Evolutionary conservation across 35 echinoderm and acorn worm genomes (phyloP), one percentile per base, ranked within the genome.

Genomic region (Lytechinus pictus): DNA sequence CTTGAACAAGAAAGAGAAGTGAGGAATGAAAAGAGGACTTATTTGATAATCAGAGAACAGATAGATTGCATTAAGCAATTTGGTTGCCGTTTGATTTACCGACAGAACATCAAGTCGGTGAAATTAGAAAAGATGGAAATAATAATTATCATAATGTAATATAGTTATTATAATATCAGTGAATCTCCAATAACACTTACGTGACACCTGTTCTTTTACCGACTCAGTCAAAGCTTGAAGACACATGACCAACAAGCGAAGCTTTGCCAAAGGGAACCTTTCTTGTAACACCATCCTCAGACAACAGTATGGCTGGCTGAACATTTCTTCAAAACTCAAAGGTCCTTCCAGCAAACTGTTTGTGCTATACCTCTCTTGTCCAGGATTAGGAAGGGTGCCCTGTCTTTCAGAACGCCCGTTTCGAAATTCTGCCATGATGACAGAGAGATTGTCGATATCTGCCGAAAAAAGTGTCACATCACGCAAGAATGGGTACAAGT

Each of bases 161-260:
- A 44, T 51, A 24, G 27, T 10, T 44, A 44, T 2, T 27, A n/a
- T 87, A 93, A 55, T 93, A 27, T n/a, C 9, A 93, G 5, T 56
- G 92, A 19, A 54, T 93, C 53, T 19, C 53, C 14, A 57, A 13
- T 54, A 27, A 90, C 1, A 90, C 56, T 96, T 89, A 92, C 95
- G 44, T 95, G 95, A 97, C 9, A 96, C 94, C 10, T 94, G 86
- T 44, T 94, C 87, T 89, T 97, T 94, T 8, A 94, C 97, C 61
- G 92, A 87, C 24, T 86, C 89, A 86, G 95, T 94, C 21, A 97
- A 58, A 71, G 96, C 95, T 29, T 96, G 89, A 16, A 97, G 28
- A 94, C 97, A 97, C 53, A 57, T 94, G 54, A 86, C 94, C 54
- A 97, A 57, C 97, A 92, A 97, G 52, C 95, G 97, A 27, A 97